phyloP scores from a whole-genome alignment of 2,888 invertebrate species.

The Ophraella communa region DNA sequence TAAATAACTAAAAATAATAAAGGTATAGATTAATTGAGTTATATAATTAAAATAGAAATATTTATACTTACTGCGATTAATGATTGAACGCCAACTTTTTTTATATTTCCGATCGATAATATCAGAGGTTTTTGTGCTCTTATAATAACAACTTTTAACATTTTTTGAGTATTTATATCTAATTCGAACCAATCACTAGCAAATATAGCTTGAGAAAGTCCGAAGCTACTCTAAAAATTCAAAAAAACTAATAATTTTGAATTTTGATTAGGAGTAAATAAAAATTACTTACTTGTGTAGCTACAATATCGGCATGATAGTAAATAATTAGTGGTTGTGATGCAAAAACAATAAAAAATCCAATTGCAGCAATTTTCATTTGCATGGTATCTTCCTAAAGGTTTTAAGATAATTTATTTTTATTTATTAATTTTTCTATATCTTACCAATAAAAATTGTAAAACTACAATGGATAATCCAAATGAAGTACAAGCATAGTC shows the following conservation, averaged over 20 bases:
- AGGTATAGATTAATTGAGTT: too few relatives aligned
- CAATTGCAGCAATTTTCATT: constrained; percentile 14
- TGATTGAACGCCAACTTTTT: constrained; percentile 33
- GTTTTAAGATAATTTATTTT: background rate
- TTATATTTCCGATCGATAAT: constrained; percentile 39
- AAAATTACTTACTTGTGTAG: background rate
- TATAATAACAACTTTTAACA: constrained; percentile 32
- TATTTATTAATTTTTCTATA: background rate
- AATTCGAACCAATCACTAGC: constrained; percentile 34
- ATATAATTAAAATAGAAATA: background rate
- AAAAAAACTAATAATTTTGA: background rate
- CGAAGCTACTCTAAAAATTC: constrained; percentile 7
- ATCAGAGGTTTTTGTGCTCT: constrained; percentile 40
- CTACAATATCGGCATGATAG: constrained; percentile 10
- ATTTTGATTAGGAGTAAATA: background rate
- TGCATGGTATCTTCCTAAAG: constrained; percentile 12
- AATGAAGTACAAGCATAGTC: constrained; percentile 18
- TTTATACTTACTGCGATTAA: constrained; percentile 37
- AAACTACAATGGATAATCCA: constrained; percentile 15
- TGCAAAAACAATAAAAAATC: constrained; percentile 14
- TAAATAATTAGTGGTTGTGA: constrained; percentile 12
- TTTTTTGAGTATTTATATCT: constrained; percentile 23
- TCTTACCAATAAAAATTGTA: constrained; percentile 16
- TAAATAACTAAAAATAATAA: constrained; percentile 32
- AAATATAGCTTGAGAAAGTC: constrained; percentile 31